phyloP scores from a whole-genome alignment of 92 coral and sea anemone species.

The Isaurus tuberculatus region DNA sequence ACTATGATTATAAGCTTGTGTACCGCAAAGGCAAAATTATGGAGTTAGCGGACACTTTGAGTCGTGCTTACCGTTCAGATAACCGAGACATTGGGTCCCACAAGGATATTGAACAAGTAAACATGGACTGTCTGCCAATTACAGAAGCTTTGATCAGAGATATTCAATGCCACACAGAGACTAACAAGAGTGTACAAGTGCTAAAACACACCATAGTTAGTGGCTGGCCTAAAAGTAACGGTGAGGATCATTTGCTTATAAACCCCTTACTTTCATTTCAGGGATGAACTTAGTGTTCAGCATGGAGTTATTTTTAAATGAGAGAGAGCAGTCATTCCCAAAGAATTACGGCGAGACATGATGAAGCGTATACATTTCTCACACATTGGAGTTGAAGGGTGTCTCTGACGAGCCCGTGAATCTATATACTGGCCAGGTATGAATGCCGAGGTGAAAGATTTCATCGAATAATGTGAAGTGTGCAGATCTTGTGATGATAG shows the following conservation, averaged over 20 bases:
- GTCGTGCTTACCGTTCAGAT: conserved; percentile 20
- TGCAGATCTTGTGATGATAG: conserved; percentile 18
- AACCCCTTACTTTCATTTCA: conserved; percentile 20
- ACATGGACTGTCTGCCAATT: conserved; percentile 20
- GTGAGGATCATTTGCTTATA: conserved; percentile 14
- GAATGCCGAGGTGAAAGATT: conserved; percentile 30
- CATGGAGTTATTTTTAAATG: conserved; percentile 3
- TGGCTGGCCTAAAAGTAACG: conserved; percentile 17
- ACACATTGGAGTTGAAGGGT: conserved; percentile 13
- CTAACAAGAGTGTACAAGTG: conserved; percentile 21
- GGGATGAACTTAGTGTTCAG: conserved; percentile 33
- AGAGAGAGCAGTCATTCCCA: conserved; percentile 25
- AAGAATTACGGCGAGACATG: conserved; percentile 25
- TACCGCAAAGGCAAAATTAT: conserved; percentile 24
- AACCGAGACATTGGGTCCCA: background rate
- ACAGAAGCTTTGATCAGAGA: conserved; percentile 5
- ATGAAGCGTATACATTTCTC: conserved; percentile 12
- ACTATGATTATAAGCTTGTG: conserved; percentile 14
- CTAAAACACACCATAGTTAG: conserved; percentile 14
- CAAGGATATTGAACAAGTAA: conserved; percentile 1
- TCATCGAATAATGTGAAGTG: conserved; percentile 10
- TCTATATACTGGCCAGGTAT: conserved; percentile 14
- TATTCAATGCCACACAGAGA: conserved; percentile 19
- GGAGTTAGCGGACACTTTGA: conserved; percentile 20
- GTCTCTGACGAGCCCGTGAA: conserved; percentile 21